Evolutionary conservation across 2,888 invertebrate genomes (phyloP), one percentile per base, ranked within the genome.

Genomic region (Drosophila flavopinicola): DNA sequence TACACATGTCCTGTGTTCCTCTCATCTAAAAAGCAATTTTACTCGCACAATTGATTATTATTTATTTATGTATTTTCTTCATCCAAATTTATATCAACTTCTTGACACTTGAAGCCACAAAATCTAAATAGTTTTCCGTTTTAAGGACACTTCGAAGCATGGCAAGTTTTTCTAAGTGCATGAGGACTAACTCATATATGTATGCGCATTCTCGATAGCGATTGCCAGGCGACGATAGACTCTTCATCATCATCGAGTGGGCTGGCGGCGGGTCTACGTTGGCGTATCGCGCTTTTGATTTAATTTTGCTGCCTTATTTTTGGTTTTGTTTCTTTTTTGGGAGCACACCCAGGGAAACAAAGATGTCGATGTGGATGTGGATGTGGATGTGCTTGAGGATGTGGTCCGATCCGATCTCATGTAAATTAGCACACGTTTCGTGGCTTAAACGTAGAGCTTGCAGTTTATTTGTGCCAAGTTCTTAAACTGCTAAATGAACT

Each of bases 391-490:
- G 47, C 33, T 59, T 30, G 67, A 72, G 73, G 75, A 71, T 75
- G 70, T 68, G 58, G 57, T 38, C 33, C 70, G 87, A 83, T 83
- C 83, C 79, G 76, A 84, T 84, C 80, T 79, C 84, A 84, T 84
- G 84, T 84, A 84, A 84, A 84, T 84, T 87, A 84, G 87, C 84
- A 83, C 84, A 84, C 87, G 84, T 84, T 84, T 87, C 75, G 60
- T 70, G 70, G 77, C 78, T 71, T 66, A 75, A 80, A 75, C 75
- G 59, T 38, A 69, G 54, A 47, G 54, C 39, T 32, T 45, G 77
- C 52, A 65, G 79, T 77, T 79, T 82, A 75, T 71, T 77, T 75
- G 73, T 75, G 85, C 61, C 67, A 75, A 78, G 80, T 85, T 80
- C 86, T 71, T 78, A 68, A 78, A 83, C 84, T 69, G 75, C 85